These are phyloP conservation scores for Loxodonta africana DNA, from an alignment of 2,113 vertebrate species.

Conservation along the genomic window DNA sequence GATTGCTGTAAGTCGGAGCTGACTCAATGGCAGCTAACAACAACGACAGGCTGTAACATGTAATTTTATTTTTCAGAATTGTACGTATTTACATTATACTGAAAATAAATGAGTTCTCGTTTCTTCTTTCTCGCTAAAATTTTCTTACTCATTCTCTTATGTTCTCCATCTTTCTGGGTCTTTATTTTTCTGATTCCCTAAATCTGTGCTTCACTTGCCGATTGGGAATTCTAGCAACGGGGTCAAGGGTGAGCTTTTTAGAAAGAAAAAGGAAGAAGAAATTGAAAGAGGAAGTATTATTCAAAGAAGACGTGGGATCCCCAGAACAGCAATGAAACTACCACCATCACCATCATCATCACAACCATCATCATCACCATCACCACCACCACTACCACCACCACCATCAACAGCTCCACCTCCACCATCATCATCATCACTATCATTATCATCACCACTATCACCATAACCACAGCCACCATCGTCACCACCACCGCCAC, in stretches of 20 bases:
- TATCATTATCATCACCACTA: not conserved
- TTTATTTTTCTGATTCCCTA: conserved; percentile 5
- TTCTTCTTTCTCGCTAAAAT: not conserved
- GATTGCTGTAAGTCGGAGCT: not conserved
- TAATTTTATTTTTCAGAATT: not conserved
- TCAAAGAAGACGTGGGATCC: not conserved
- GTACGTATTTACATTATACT: not conserved
- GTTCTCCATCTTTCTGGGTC: not conserved
- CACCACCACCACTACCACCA: too few species aligned
- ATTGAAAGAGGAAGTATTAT: not conserved
- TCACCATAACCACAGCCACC: not conserved
- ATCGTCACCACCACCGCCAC: not conserved
- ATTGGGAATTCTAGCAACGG: not conserved
- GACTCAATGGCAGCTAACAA: not conserved
- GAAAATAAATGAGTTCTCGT: not conserved
- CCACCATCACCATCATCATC: not conserved
- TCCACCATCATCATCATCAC: not conserved
- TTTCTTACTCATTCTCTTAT: not conserved
- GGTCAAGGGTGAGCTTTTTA: not conserved
- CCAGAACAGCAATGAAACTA: not conserved
- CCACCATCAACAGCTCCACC: too few species aligned
- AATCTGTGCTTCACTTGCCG: not conserved
- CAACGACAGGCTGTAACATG: too few species aligned
- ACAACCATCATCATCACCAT: not conserved
- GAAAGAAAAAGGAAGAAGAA: not conserved